Evolutionary conservation across 2,797 vertebrate species (phyloP).

Genomic region (Pelobates cultripes): DNA sequence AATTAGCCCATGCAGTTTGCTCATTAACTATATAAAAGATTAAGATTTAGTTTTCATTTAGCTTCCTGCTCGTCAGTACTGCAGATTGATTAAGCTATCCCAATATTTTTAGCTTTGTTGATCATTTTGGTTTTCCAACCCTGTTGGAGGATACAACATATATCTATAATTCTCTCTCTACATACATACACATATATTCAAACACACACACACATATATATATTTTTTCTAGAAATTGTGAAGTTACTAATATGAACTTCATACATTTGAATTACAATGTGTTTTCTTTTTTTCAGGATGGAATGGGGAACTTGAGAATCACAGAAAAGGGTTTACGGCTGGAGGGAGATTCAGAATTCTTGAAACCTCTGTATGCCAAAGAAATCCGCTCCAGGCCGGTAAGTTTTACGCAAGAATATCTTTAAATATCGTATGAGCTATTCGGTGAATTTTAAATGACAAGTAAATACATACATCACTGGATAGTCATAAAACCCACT

Average conservation of each 20-base stretch:
- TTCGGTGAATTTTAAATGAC: conserved; percentile 6
- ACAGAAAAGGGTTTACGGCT: conserved; percentile 95
- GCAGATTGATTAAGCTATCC: too few species aligned
- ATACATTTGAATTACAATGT: conserved; percentile 4
- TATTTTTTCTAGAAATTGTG: background rate
- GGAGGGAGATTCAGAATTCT: conserved; percentile 96
- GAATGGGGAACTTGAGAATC: conserved; percentile 97
- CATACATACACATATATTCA: too few species aligned
- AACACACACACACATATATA: too few species aligned
- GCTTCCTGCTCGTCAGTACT: too few species aligned
- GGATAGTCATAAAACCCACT: background rate
- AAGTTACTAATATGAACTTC: background rate
- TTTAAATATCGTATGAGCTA: background rate
- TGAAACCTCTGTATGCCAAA: conserved; percentile 99
- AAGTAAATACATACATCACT: conserved; percentile 11
- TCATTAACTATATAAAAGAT: too few species aligned
- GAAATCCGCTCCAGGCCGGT: conserved; percentile 97
- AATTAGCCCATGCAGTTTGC: too few species aligned
- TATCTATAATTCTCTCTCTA: too few species aligned
- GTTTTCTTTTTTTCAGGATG: conserved; percentile 81
- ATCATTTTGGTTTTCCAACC: too few species aligned
- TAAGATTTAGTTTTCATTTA: too few species aligned
- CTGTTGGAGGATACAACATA: too few species aligned
- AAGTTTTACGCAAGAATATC: conserved; percentile 68
- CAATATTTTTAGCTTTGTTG: too few species aligned